phyloP scores from a whole-genome alignment of 2,797 vertebrate genomes.

The Esox masquinongy region DNA sequence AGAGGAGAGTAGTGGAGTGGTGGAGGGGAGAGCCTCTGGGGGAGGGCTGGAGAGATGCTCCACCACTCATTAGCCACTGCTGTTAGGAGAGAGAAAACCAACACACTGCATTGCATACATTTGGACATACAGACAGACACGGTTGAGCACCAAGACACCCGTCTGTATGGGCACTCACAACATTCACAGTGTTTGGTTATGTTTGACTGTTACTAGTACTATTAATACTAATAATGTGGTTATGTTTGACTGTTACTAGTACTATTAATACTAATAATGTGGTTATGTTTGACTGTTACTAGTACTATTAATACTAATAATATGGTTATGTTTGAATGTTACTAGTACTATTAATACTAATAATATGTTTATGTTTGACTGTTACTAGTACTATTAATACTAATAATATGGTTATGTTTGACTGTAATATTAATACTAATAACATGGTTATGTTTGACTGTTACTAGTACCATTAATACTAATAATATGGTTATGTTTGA shows the following conservation, averaged over 20 bases:
- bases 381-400: not conserved
- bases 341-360: not conserved
- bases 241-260: not conserved
- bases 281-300: not conserved
- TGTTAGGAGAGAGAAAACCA: not conserved
- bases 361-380: not conserved
- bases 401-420: not conserved
- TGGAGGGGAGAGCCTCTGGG: slow-evolving; percentile 17
- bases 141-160: not conserved
- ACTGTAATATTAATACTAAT: not conserved
- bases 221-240: not conserved
- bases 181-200: not conserved
- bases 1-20: not conserved
- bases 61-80: slow-evolving; percentile 3
- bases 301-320: not conserved
- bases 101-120: not conserved
- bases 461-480: too few species aligned
- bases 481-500: not conserved
- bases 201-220: not conserved
- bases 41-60: slow-evolving; percentile 47
- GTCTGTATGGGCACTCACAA: not conserved
- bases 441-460: not conserved
- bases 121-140: not conserved
- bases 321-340: not conserved
- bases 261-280: not conserved